Evolutionary conservation across 2,888 invertebrate species (phyloP).

Genomic region (Drosophila hawaiiensis): DNA sequence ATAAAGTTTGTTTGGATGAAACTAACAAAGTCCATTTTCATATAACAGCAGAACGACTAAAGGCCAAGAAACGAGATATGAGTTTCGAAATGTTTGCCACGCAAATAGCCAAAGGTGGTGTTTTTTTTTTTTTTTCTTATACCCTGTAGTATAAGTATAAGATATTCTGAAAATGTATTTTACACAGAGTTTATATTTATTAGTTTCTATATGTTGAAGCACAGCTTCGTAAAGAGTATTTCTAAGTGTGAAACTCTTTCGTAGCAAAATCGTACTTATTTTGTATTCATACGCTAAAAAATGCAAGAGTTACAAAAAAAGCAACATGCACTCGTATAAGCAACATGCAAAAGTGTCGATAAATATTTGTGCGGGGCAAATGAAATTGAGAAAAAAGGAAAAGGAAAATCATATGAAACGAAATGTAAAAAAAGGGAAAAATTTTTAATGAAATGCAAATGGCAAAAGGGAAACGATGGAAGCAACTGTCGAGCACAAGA

Average conservation of each 20-base stretch:
- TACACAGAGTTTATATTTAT: background rate
- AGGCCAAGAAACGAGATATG: conserved; percentile 43
- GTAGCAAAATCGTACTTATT: background rate
- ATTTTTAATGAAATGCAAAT: conserved; percentile 57
- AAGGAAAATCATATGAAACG: conserved; percentile 44
- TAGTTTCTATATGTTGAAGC: background rate
- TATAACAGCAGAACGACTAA: conserved; percentile 30
- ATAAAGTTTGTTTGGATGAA: conserved; percentile 61
- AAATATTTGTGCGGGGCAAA: conserved; percentile 66
- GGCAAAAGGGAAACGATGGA: conserved; percentile 12
- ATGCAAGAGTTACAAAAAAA: conserved; percentile 30
- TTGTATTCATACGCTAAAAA: conserved; percentile 16
- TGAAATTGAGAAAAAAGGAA: conserved; percentile 51
- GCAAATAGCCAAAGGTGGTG: conserved; percentile 71
- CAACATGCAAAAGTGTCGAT: conserved; percentile 52
- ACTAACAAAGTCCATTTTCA: conserved; percentile 67
- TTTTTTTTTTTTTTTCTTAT: conserved; percentile 25
- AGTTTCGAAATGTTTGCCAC: conserved; percentile 41
- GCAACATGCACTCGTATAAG: conserved; percentile 34
- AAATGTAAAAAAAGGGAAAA: conserved; percentile 16
- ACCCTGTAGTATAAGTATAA: background rate
- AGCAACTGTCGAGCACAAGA: conserved; percentile 10
- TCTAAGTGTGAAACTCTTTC: background rate
- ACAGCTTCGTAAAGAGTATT: background rate
- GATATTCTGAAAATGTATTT: background rate